Percentiles rank a stretch among this genome's conserved stretches.
phyloP scores from a whole-genome alignment of 2,888 invertebrate genomes.

The Ischnura elegans region DNA sequence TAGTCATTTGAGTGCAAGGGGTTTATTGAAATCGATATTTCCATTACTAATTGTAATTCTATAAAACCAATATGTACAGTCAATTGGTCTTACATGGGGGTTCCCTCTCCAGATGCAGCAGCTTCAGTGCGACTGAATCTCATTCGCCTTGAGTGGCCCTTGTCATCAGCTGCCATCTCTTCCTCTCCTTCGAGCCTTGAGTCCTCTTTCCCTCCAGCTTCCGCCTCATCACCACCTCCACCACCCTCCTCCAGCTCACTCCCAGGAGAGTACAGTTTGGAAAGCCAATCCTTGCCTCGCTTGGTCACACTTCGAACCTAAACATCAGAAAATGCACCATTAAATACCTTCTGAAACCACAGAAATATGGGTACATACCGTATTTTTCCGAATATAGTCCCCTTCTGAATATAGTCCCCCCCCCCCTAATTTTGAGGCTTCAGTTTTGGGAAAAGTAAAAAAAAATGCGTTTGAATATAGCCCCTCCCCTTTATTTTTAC shows the following conservation, averaged over 20 bases:
- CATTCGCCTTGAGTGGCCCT: conserved; percentile 74
- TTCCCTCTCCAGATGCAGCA: conserved; percentile 74
- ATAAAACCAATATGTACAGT: too few relatives aligned
- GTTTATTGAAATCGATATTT: too few relatives aligned
- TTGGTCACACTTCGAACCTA: conserved; percentile 76
- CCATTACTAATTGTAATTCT: too few relatives aligned
- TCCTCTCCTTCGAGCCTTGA: conserved; percentile 77
- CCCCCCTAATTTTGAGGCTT: too few relatives aligned
- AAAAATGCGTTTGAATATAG: too few relatives aligned
- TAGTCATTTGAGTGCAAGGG: too few relatives aligned
- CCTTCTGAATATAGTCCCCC: too few relatives aligned
- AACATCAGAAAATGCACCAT: not conserved
- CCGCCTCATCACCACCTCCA: conserved; percentile 78
- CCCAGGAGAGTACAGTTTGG: conserved; percentile 77
- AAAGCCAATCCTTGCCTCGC: conserved; percentile 81
- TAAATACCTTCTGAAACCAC: not conserved
- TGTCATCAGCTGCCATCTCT: conserved; percentile 74
- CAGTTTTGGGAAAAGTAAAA: too few relatives aligned
- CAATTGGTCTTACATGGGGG: not conserved
- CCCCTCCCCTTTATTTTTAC: too few relatives aligned
- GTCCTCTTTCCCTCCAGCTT: conserved; percentile 78
- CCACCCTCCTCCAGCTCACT: conserved; percentile 75
- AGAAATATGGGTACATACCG: too few relatives aligned
- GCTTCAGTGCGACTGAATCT: conserved; percentile 77
- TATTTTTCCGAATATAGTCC: too few relatives aligned